Evolutionary conservation across 2,888 invertebrate species (phyloP), one percentile per base, ranked within the genome.

Genomic region (Drosophila kanekoi): DNA sequence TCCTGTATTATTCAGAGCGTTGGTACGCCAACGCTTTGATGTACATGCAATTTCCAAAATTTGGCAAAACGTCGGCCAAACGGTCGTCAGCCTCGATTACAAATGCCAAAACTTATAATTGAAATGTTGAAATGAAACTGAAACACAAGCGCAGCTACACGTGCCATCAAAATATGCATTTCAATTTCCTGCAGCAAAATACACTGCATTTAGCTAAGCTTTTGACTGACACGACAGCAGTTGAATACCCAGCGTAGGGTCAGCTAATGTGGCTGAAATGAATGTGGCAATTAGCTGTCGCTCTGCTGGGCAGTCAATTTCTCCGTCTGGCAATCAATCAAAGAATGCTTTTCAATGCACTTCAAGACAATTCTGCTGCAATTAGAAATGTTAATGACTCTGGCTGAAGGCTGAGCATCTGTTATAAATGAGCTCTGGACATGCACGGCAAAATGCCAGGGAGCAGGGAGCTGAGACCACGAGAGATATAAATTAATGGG

Each of bases 61-160:
- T 23, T 18, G 43, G 32, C 28, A 28, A 28, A 38, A 28, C 37
- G 51, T 38, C 18, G 41, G 16, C 18, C 18, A 18, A 4, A 41
- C 35, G 28, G 48, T 8, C 38, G 32, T 49, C 40, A 58, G 37
- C 33, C 51, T 52, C 45, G 64, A 64, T 64, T 52, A 45, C 45
- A 40, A 64, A 45, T 63, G 64, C 64, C 51, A 44, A 62, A 63
- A 64, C 33, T 64, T 52, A 45, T 40, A 45, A 64, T 45, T 52
- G 64, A 64, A 62, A 64, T 52, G 28, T 35, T 51, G 28, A 52
- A 51, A 51, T 3, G 28, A 37, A 35, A 28, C 54, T n/a, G 5
- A 49, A 37, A 23, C 32, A 35, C 32, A 16, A 23, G 13, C 13
- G 11, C 37, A 44, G 18, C 16, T 35, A n/a, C 40, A 58, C 61